A percentile compares a stretch with the other conserved stretches of the same genome.
These are phyloP conservation scores for Agonopterix subpropinquella DNA, from an alignment of 2,888 invertebrate genomes.

Conservation along the genomic window DNA sequence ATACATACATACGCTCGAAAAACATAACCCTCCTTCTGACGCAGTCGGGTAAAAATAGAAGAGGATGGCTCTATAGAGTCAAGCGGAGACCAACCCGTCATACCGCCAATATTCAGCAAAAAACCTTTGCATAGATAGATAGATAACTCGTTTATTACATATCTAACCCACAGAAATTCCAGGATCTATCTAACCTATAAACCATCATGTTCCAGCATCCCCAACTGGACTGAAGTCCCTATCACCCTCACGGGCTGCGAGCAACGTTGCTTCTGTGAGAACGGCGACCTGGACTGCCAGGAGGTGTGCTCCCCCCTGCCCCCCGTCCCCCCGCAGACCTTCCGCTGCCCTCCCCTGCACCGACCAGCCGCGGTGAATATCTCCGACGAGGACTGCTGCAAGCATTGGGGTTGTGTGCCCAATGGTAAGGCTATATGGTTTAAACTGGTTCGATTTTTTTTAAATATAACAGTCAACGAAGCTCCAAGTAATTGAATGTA, in stretches of 20 bases:
- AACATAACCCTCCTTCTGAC: no score
- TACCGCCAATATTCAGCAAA: no score
- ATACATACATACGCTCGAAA: no score
- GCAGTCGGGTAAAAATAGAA: no score
- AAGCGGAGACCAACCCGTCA: no score
- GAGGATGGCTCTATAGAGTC: no score
- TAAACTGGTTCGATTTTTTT: not conserved
- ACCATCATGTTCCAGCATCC: conserved; percentile 51
- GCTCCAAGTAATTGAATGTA: not conserved
- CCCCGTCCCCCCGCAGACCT: conserved; percentile 82
- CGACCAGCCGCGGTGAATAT: conserved; percentile 77
- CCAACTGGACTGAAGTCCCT: conserved; percentile 90
- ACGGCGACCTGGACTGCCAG: conserved; percentile 90
- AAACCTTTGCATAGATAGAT: no score
- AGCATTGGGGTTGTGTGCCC: conserved; percentile 81
- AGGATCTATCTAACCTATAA: not conserved
- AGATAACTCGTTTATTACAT: not conserved
- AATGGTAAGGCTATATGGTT: conserved; percentile 32
- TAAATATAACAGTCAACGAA: not conserved
- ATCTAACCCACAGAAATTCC: not conserved
- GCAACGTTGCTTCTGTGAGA: conserved; percentile 90
- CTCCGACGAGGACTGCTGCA: conserved; percentile 88
- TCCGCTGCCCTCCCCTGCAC: conserved; percentile 83
- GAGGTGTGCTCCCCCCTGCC: conserved; percentile 87
- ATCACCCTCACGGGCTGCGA: conserved; percentile 88